Percentiles rank a stretch among this genome's conserved stretches.
Evolutionary conservation across 92 coral and sea anemone species (phyloP).

Genomic region (Epizoanthus illoricatus): DNA sequence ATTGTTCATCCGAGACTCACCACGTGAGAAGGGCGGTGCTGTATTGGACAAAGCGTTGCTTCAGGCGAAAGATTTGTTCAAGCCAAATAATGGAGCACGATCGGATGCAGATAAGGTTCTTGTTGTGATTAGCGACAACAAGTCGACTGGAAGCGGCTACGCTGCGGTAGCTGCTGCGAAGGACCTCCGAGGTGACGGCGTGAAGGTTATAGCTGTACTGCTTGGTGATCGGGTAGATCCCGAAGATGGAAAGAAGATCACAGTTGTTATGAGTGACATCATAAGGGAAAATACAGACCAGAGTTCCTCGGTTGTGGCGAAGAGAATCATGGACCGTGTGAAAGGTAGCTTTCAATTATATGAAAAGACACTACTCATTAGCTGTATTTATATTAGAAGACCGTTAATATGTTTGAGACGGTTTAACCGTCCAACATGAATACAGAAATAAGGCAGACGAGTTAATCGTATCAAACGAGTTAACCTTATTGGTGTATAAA

Average conservation of each 20-base stretch:
- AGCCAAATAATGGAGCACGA: conserved; percentile 45
- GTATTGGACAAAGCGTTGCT: conserved; percentile 58
- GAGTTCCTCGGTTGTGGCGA: conserved; percentile 36
- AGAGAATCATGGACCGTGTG: conserved; percentile 34
- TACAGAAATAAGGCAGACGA: too few species aligned
- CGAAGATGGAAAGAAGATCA: conserved; percentile 27
- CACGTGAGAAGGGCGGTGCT: conserved; percentile 53
- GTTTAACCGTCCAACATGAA: too few species aligned
- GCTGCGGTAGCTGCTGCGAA: conserved; percentile 45
- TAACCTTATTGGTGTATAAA: too few species aligned
- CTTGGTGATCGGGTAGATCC: conserved; percentile 52
- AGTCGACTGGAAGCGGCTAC: conserved; percentile 48
- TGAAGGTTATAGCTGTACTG: conserved; percentile 42
- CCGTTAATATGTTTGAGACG: too few species aligned
- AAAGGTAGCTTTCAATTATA: conserved; percentile 2
- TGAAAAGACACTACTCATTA: neutral
- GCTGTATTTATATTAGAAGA: too few species aligned
- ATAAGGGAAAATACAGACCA: conserved; percentile 26
- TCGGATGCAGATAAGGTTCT: conserved; percentile 56
- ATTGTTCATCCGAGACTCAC: conserved; percentile 31
- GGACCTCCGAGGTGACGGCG: conserved; percentile 18
- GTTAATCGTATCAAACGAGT: too few species aligned
- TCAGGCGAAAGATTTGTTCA: conserved; percentile 58
- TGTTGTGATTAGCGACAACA: conserved; percentile 78
- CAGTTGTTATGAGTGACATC: conserved; percentile 30